phyloP scores from a whole-genome alignment of 2,797 vertebrate species.

The Acanthis flammea region DNA sequence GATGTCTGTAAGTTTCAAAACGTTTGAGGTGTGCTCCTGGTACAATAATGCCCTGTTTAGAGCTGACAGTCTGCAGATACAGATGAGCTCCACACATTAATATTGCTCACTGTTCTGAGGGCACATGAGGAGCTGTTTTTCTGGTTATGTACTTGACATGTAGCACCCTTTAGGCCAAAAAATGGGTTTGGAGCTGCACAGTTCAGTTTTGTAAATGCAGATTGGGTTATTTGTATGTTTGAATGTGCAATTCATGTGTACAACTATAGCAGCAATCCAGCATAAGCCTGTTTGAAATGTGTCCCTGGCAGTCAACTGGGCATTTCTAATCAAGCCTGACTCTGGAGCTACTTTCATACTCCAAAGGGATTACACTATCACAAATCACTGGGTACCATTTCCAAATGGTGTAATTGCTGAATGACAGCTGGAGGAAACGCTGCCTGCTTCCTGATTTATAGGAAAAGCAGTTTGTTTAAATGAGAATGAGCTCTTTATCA shows the following conservation, averaged over 20 bases:
- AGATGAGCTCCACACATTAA: not conserved
- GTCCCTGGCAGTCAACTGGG: not conserved
- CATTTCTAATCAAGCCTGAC: conserved; percentile 32
- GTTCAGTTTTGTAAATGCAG: conserved; percentile 2
- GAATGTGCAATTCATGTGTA: not conserved
- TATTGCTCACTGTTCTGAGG: not conserved
- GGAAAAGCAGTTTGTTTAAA: conserved; percentile 26
- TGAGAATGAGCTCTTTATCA: conserved; percentile 13
- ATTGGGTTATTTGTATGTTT: not conserved
- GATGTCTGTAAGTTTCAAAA: not conserved
- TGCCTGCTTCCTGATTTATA: not conserved
- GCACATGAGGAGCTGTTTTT: not conserved
- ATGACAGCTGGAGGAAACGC: conserved; percentile 1
- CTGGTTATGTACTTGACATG: not conserved
- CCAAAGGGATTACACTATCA: not conserved
- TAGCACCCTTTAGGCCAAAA: not conserved
- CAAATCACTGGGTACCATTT: conserved; percentile 15
- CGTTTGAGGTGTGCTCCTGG: not conserved
- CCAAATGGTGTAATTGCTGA: not conserved
- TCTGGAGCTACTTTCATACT: conserved; percentile 19
- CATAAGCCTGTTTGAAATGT: conserved; percentile 8
- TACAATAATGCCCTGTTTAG: not conserved
- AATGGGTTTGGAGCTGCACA: not conserved
- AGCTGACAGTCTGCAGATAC: not conserved
- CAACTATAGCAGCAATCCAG: not conserved